Evolutionary conservation across 2,888 invertebrate genomes (phyloP), one percentile per base, ranked within the genome.

Genomic region (Noctua pronuba): DNA sequence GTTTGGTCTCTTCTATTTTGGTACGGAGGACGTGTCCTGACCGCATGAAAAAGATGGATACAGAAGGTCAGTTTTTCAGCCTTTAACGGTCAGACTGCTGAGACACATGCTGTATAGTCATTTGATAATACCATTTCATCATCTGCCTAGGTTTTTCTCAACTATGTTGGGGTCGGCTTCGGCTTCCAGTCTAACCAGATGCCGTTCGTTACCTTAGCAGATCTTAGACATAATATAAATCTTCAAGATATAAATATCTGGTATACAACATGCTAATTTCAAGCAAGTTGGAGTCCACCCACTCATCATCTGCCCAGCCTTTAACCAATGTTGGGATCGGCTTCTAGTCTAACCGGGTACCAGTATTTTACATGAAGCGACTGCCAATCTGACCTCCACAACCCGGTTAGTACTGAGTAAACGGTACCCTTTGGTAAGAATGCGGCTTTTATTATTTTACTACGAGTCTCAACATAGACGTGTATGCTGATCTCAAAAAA

Each of bases 1-100:
- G 62, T 75, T 83, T 72, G 67, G 73, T 66, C 74, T 79, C 58
- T 67, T 83, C 86, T 88, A 83, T 86, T 86, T 86, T 83, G 75
- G 41, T n/a, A 65, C 31, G 58, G 13, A n/a, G 21, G 69, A 46
- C 44, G 35, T 31, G 44, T 28, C 24, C 71, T 2, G 18, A 13
- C 21, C 6, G 62, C 13, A 35, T 21, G 35, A 35, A 11, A 35
- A 7, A 58, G 1, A 28, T 11, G 2, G 3, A 13, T 1, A 2
- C 24, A 66, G 49, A 73, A 66, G 58, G 10, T 35, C 21, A 5
- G 0, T 21, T 31, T 6, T 5, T 38, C 24, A 64, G 38, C 1
- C 10, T 60, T 31, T 60, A 11, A 60, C 21, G 7, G 10, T 52
- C 11, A 52, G 21, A 1, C 21, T 21, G 6, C 0, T 21, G 46